These are phyloP conservation scores for Ceratosolen fusciceps DNA, from an alignment of 1,140 invertebrate genomes.

Conservation along the genomic window DNA sequence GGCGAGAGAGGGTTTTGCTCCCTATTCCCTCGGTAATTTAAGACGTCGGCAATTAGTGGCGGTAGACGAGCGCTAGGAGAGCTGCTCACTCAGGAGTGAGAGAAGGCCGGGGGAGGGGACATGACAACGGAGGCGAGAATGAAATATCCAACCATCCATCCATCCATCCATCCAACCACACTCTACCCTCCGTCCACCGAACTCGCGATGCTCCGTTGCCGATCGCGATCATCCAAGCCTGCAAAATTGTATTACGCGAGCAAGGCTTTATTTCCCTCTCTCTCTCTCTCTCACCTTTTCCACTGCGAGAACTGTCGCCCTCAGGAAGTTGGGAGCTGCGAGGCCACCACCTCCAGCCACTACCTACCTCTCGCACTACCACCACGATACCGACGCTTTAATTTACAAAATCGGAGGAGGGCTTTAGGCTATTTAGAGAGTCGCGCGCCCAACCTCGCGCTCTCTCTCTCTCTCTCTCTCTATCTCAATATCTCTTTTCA, in stretches of 20 bases:
- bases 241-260: constrained; percentile 49
- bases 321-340: constrained; percentile 29
- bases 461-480: no score
- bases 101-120: constrained; percentile 3
- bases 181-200: no score
- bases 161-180: no score
- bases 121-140: constrained; percentile 1
- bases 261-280: not conserved
- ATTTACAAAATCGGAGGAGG: constrained; percentile 56
- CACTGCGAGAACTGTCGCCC: constrained; percentile 51
- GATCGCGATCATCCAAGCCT: constrained; percentile 31
- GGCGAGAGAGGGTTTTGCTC: no score
- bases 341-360: no score
- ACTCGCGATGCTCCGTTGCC: constrained; percentile 12
- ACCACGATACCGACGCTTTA: constrained; percentile 44
- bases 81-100: constrained; percentile 11
- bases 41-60: constrained; percentile 40
- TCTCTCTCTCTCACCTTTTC: constrained; percentile 15
- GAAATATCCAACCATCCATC: no score
- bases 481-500: no score
- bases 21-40: constrained; percentile 37
- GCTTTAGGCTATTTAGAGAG: constrained; percentile 54
- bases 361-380: no score
- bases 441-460: constrained; percentile 21
- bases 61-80: not conserved